Evolutionary conservation across 2,888 invertebrate genomes (phyloP), one percentile per base, ranked within the genome.

Genomic region (Rhabditophanes sp.): DNA sequence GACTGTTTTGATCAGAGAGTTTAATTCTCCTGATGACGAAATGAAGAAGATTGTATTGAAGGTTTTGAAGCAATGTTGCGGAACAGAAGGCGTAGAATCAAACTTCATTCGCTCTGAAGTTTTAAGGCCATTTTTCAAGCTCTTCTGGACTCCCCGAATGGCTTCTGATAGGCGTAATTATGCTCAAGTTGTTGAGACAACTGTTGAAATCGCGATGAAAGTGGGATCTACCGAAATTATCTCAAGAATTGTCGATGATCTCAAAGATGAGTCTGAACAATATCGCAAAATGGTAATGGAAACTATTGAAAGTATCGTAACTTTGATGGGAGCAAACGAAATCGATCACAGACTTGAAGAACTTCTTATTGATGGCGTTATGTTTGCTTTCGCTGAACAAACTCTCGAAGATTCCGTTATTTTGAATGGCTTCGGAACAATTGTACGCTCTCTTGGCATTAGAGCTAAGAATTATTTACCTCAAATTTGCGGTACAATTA

Each of bases 211-310:
- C 44, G 96, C 96, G 5, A 93, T 93, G 67, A 99, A 99, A 33
- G 50, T 50, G n/a, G 96, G 96, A n/a, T 84, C 90, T 3, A 87
- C 90, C 0, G 96, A 96, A 73, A 99, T 99, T 44, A 85, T 99
- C 41, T 87, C 54, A 67, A 75, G 93, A 44, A 84, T 99, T 27
- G 96, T 99, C 1, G 96, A 99, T 60, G 96, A 99, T 69, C 71
- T 99, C 37, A 99, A 99, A 69, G 96, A 99, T 66, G 96, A 96
- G 69, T 90, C 93, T 66, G 96, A 99, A 68, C 88, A 90, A 65
- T 99, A 96, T 68, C 75, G 96, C 41, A 99, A 99, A 72, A 99
- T 99, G 96, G 96, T 96, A 2, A 96, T 99, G 88, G 96, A 99
- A 68, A 93, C 90, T 0, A 93, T 96, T 38, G 96, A 99, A 35